Evolutionary conservation across 1,140 invertebrate genomes (phyloP).

Genomic region (Copidosoma floridanum): DNA sequence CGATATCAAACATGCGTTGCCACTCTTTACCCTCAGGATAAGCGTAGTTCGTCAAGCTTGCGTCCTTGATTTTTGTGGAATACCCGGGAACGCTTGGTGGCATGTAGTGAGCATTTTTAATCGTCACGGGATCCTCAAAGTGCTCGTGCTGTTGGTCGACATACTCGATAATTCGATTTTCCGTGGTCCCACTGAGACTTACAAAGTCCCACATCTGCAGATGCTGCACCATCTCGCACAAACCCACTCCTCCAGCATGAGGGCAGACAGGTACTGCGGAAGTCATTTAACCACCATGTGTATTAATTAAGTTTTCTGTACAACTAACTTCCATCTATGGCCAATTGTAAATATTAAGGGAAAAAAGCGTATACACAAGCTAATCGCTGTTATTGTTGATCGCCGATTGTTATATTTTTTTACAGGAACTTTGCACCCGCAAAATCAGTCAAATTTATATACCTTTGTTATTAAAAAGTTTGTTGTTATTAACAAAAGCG

Average conservation of each 20-base stretch:
- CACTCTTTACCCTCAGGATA: slow-evolving; percentile 77
- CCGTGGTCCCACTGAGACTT: slow-evolving; percentile 66
- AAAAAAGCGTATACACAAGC: too few relatives aligned
- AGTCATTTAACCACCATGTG: too few relatives aligned
- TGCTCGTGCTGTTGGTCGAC: slow-evolving; percentile 89
- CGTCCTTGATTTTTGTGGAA: slow-evolving; percentile 72
- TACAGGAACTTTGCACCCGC: too few relatives aligned
- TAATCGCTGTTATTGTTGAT: too few relatives aligned
- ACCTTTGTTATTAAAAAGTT: too few relatives aligned
- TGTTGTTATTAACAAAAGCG: too few relatives aligned
- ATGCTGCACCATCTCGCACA: slow-evolving; percentile 93
- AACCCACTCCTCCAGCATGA: slow-evolving; percentile 87
- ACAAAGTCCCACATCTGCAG: slow-evolving; percentile 87
- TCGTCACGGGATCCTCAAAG: slow-evolving; percentile 71
- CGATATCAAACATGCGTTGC: slow-evolving; percentile 63
- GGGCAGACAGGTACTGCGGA: slow-evolving; percentile 85
- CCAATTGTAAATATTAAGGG: too few relatives aligned
- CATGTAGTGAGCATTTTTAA: slow-evolving; percentile 70
- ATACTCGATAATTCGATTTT: slow-evolving; percentile 79
- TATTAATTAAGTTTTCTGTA: too few relatives aligned
- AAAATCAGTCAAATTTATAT: too few relatives aligned
- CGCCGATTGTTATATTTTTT: too few relatives aligned
- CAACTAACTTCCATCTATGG: too few relatives aligned
- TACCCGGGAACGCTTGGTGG: slow-evolving; percentile 75
- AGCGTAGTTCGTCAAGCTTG: slow-evolving; percentile 65